Conservation (phyloP, 2,113 vertebrate species). For the Sceloporus undulatus region DNA sequence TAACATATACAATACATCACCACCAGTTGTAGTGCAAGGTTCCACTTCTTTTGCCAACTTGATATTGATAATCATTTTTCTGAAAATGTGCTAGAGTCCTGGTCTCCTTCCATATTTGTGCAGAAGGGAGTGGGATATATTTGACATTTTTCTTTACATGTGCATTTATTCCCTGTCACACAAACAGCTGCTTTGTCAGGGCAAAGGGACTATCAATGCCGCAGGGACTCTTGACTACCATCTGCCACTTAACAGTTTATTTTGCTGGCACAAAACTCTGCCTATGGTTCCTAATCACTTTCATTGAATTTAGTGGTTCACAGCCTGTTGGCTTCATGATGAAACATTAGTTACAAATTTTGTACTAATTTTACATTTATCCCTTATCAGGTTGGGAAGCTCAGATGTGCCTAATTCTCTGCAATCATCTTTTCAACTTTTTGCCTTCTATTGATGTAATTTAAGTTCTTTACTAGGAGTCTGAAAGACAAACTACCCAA, state of each 20-base stretch:
- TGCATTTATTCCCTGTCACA: neutral
- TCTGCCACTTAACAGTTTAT: slow-evolving; percentile 24
- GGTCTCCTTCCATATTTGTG: neutral
- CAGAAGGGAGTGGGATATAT: neutral
- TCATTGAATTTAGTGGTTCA: slow-evolving; percentile 26
- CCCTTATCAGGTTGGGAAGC: neutral
- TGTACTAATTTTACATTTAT: slow-evolving; percentile 14
- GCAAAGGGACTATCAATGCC: neutral
- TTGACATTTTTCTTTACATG: slow-evolving; percentile 8
- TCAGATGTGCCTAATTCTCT: neutral
- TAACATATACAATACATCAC: neutral
- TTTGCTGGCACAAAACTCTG: slow-evolving; percentile 1
- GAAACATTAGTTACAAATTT: slow-evolving; percentile 29
- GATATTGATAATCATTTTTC: neutral
- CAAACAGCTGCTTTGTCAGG: slow-evolving; percentile 26
- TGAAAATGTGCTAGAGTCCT: neutral
- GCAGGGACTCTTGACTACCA: slow-evolving; percentile 2
- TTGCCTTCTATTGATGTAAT: neutral
- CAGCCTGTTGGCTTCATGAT: slow-evolving; percentile 24
- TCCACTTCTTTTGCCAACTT: neutral
- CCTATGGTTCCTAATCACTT: slow-evolving; percentile 20
- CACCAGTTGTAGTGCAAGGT: neutral
- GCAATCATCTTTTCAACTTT: neutral
- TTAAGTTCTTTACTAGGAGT: neutral
- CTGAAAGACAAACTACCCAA: neutral